These are phyloP conservation scores for Araneus ventricosus DNA, from an alignment of 1,140 invertebrate genomes.

Conservation along the genomic window DNA sequence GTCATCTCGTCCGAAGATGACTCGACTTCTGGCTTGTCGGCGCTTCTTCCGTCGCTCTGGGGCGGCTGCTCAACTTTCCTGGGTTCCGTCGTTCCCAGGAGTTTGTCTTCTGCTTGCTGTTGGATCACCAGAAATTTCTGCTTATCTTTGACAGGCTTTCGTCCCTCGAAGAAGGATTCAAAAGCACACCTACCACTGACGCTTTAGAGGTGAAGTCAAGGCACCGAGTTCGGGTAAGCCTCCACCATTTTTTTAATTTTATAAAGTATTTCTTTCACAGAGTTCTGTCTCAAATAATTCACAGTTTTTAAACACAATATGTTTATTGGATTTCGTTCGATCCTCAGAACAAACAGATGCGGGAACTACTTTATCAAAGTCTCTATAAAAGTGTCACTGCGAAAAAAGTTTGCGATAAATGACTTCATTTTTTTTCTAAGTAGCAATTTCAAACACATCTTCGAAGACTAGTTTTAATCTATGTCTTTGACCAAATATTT, in stretches of 20 bases:
- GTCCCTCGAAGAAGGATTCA: not conserved
- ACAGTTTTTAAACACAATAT: not conserved
- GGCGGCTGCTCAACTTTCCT: slow-evolving; percentile 16
- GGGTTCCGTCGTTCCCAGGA: slow-evolving; percentile 62
- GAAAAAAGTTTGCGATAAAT: not conserved
- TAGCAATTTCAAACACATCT: not conserved
- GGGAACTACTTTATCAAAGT: not conserved
- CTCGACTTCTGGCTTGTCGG: slow-evolving; percentile 63
- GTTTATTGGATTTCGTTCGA: not conserved
- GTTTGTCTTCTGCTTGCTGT: not conserved
- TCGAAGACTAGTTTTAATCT: slow-evolving; percentile 25
- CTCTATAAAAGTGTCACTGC: not conserved
- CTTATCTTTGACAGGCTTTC: not conserved
- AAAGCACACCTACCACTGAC: not conserved
- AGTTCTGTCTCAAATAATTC: not conserved
- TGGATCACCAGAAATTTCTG: slow-evolving; percentile 35
- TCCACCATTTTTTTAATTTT: not conserved
- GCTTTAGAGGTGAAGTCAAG: not conserved
- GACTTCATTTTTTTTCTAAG: not conserved
- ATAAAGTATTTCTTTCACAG: not conserved
- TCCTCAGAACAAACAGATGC: not conserved
- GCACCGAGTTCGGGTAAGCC: not conserved
- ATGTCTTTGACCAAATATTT: slow-evolving; percentile 51
- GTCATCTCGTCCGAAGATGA: slow-evolving; percentile 83
- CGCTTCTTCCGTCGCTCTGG: slow-evolving; percentile 67